A percentile compares a stretch with the other conserved stretches of the same genome.
These are phyloP conservation scores for Myxocyprinus asiaticus DNA, from an alignment of 2,113 vertebrate species.

Conservation along the genomic window DNA sequence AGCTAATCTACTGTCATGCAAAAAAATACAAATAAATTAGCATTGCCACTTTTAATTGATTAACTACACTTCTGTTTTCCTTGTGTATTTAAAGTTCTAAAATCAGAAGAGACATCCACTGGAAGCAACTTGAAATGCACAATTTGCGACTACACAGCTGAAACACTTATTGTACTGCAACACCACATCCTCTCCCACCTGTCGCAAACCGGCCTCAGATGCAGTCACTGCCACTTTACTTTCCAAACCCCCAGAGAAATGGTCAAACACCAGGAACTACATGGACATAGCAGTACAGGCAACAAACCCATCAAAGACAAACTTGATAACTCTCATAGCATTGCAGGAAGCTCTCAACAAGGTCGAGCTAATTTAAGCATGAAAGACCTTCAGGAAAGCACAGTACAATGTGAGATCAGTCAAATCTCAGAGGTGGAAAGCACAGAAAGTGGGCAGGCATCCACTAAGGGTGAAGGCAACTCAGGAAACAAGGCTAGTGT, in stretches of 20 bases:
- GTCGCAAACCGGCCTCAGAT: constrained; percentile 86
- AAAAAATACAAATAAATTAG: too few species aligned
- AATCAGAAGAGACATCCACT: constrained; percentile 82
- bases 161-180: constrained; percentile 84
- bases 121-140: constrained; percentile 86
- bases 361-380: constrained; percentile 68
- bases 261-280: constrained; percentile 83
- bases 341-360: constrained; percentile 72
- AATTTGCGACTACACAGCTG: constrained; percentile 85
- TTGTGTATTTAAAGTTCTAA: constrained; percentile 75
- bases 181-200: constrained; percentile 89
- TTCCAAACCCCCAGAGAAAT: constrained; percentile 86
- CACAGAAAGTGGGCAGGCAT: constrained; percentile 79
- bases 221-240: constrained; percentile 85
- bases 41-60: too few species aligned
- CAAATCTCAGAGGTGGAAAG: constrained; percentile 81
- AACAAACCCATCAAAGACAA: constrained; percentile 76
- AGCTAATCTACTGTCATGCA: too few species aligned
- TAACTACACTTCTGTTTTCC: neutral
- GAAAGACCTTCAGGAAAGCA: constrained; percentile 75
- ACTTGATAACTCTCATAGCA: constrained; percentile 73
- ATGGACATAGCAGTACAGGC: constrained; percentile 68
- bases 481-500: constrained; percentile 77
- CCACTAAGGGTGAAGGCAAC: constrained; percentile 74
- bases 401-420: constrained; percentile 68